A percentile compares a stretch with the other conserved stretches of the same genome.
These are phyloP conservation scores for Dysmachus trigonus DNA, from an alignment of 2,888 invertebrate genomes.

Conservation along the genomic window DNA sequence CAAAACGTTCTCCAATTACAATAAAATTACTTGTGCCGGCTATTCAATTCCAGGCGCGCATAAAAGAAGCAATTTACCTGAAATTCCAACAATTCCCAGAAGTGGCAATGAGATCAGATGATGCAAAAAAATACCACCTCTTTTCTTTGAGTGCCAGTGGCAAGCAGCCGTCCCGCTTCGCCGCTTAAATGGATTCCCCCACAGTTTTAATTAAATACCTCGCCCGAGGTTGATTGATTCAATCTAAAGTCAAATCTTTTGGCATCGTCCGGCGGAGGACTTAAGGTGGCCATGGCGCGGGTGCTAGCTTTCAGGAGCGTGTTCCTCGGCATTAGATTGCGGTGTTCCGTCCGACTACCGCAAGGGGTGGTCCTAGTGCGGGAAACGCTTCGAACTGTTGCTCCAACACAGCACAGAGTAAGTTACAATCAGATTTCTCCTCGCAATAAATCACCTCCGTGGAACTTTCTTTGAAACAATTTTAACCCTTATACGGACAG, in stretches of 20 bases:
- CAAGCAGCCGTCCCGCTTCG: neutral
- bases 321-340: neutral
- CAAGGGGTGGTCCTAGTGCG: neutral
- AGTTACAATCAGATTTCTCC: constrained; percentile 20
- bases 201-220: constrained; percentile 30
- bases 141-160: neutral
- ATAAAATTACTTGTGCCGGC: neutral
- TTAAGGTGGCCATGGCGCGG: neutral
- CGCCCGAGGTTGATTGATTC: constrained; percentile 13
- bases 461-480: constrained; percentile 8
- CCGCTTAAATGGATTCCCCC: neutral
- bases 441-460: constrained; percentile 14
- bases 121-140: neutral
- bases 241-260: neutral
- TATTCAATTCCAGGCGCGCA: neutral
- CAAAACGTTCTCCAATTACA: neutral
- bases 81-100: neutral
- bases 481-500: neutral
- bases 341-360: neutral
- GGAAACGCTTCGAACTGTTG: constrained; percentile 13
- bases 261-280: neutral
- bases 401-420: neutral
- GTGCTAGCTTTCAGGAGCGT: neutral
- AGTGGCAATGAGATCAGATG: neutral
- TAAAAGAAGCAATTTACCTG: constrained; percentile 5